Evolutionary conservation across 1,140 invertebrate species (phyloP), one percentile per base, ranked within the genome.

Genomic region (Platorchestia sp.): DNA sequence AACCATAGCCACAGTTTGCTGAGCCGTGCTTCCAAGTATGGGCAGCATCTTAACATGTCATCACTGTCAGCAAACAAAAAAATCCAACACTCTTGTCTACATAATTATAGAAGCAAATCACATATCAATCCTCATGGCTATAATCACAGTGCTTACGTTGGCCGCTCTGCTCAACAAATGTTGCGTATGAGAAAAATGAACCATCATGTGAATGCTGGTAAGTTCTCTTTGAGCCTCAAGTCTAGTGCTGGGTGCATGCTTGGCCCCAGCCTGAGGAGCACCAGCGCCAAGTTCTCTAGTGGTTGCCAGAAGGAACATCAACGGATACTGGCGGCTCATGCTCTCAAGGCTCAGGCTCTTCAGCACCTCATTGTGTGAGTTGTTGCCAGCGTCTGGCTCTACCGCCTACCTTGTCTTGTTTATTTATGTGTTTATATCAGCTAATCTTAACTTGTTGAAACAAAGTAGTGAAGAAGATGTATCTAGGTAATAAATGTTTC

Each of bases 301-400:
- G 43, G 59, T 27, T 42, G 36, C 87, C 10, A 36, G 41, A 44
- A 42, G 10, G 43, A 89, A 5, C 91, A 93, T 40, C 43, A 47
- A 40, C 43, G 47, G 40, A 44, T 44, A 0, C 7, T 93, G 45
- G 91, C 45, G 6, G 91, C 45, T 0, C 91, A 93, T 40, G 45
- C 91, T n/a, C 43, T 47, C 40, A 93, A 93, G 45, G 91, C 40
- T 44, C 91, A 45, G 45, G 91, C 91, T 93, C 45, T 93, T 6
- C 91, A 93, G 91, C 45, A 36, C 40, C 91, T 45, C 43, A 47
- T 93, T 0, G 44, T 44, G 91, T 93, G 91, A 93, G 91, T 93
- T 22, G 41, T 16, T 43, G 27, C 19, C 10, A 27, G 41, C 36
- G 7, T 87, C 36, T 45, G 42, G 3, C 41, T 90, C 3, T 14